Conservation (phyloP, 2,797 vertebrate species). For the Gastrophryne carolinensis region DNA sequence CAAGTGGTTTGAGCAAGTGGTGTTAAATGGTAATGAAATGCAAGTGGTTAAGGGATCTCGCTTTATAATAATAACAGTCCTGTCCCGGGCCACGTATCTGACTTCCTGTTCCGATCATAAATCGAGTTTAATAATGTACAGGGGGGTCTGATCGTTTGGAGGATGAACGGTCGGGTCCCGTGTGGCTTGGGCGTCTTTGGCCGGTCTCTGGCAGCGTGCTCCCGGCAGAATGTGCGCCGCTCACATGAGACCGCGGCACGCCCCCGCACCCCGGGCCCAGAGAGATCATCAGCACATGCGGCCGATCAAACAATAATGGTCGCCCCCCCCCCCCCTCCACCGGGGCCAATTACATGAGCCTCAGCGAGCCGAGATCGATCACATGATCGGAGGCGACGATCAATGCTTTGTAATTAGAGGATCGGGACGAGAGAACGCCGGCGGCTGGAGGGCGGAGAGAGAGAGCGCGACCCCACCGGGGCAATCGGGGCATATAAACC, state of each 20-base stretch:
- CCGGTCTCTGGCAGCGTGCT: no score
- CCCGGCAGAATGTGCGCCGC: no score
- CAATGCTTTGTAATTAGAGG: constrained; percentile 37
- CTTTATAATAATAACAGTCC: no score
- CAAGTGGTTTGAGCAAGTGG: no score
- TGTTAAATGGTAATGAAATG: no score
- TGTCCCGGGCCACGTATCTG: no score
- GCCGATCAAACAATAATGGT: constrained; percentile 14
- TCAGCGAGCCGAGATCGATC: constrained; percentile 18
- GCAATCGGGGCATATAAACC: constrained; percentile 18
- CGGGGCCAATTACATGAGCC: background rate
- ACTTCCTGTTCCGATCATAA: no score
- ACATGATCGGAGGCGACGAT: constrained; percentile 26
- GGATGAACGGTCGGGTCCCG: no score
- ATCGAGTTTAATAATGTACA: no score
- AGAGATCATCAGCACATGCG: background rate
- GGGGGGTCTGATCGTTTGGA: no score
- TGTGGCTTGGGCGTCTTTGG: no score
- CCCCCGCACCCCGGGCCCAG: constrained; percentile 33
- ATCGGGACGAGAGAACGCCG: background rate
- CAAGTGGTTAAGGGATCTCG: no score
- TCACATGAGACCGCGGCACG: constrained; percentile 26
- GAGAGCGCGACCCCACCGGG: background rate
- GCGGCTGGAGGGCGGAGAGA: background rate
- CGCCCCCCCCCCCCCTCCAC: background rate